A percentile compares a stretch with the other conserved stretches of the same genome.
These are phyloP conservation scores for Chrysomallon squamiferum DNA, from an alignment of 1,140 invertebrate genomes.

Conservation along the genomic window DNA sequence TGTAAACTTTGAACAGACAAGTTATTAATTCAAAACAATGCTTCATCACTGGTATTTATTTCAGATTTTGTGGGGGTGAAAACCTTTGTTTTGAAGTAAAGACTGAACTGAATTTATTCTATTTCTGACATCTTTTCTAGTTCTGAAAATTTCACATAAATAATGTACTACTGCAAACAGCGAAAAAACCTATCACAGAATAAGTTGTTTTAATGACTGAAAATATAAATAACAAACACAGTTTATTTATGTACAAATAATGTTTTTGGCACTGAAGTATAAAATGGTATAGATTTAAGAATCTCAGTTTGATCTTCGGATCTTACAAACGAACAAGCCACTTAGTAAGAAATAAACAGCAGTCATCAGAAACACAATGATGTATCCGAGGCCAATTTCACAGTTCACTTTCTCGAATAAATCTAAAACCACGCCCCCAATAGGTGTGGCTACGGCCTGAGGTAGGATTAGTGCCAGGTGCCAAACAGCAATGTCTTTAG, in stretches of 20 bases:
- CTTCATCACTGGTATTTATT: no score
- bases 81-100: no score
- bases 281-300: background rate
- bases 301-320: slow-evolving; percentile 36
- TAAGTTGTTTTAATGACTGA: no score
- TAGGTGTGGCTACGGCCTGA: slow-evolving; percentile 59
- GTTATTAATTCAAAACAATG: no score
- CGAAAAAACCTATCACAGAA: no score
- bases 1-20: no score
- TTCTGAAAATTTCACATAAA: no score
- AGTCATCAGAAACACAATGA: slow-evolving; percentile 56
- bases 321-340: slow-evolving; percentile 54
- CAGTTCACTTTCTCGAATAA: slow-evolving; percentile 59
- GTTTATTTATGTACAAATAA: background rate
- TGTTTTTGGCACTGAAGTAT: background rate
- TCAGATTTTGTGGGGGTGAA: no score
- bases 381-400: slow-evolving; percentile 56
- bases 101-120: no score
- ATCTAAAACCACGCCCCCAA: slow-evolving; percentile 56
- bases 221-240: no score
- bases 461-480: slow-evolving; percentile 59
- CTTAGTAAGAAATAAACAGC: slow-evolving; percentile 56
- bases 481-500: slow-evolving; percentile 62
- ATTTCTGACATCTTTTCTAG: no score
- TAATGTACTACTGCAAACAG: no score